These are phyloP conservation scores for Drosophila sproati DNA, from an alignment of 1,140 invertebrate genomes.

Conservation along the genomic window DNA sequence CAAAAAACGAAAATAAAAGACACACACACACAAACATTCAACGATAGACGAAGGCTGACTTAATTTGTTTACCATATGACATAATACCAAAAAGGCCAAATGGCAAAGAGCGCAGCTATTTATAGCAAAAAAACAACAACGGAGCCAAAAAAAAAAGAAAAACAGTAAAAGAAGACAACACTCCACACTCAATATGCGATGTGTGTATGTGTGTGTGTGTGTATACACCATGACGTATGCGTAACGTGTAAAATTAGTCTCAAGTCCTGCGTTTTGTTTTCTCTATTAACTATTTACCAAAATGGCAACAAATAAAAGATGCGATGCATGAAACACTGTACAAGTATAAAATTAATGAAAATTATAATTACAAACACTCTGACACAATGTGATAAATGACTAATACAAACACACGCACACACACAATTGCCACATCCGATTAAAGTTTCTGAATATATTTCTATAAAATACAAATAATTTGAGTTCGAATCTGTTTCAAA, in stretches of 20 bases:
- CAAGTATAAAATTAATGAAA: slow-evolving; percentile 58
- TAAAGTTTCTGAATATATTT: not conserved
- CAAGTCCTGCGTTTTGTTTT: slow-evolving; percentile 5
- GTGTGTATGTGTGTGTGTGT: not conserved
- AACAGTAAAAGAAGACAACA: slow-evolving; percentile 18
- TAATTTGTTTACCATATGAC: slow-evolving; percentile 79
- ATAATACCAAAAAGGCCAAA: slow-evolving; percentile 60
- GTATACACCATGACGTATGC: slow-evolving; percentile 50
- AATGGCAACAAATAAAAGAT: slow-evolving; percentile 26
- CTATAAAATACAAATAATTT: not conserved
- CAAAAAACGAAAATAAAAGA: slow-evolving; percentile 6
- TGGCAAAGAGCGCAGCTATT: slow-evolving; percentile 9
- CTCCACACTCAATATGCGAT: slow-evolving; percentile 1
- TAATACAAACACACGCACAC: not conserved
- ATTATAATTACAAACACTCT: not conserved
- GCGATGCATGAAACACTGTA: slow-evolving; percentile 32
- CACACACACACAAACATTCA: not conserved
- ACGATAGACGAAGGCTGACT: slow-evolving; percentile 36
- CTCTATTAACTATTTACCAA: slow-evolving; percentile 59
- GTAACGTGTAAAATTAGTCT: slow-evolving; percentile 41
- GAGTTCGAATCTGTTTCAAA: not conserved
- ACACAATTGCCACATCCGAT: not conserved
- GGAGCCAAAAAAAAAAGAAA: not conserved
- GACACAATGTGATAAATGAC: slow-evolving; percentile 39
- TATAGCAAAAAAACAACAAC: slow-evolving; percentile 9